Conservation (phyloP, 1,140 invertebrate species). For the Nebria ingens region DNA sequence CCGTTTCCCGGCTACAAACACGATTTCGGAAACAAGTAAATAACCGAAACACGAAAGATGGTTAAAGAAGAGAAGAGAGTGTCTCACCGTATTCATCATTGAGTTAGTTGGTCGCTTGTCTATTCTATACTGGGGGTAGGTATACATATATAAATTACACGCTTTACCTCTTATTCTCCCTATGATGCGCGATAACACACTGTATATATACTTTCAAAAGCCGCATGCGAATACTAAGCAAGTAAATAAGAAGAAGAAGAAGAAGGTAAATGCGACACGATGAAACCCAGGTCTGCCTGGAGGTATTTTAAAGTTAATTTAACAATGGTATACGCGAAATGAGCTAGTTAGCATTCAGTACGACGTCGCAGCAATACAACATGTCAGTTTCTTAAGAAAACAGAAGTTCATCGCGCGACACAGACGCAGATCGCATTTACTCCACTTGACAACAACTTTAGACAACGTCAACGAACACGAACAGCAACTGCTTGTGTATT, state of each 20-base stretch:
- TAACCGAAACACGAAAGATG: neutral
- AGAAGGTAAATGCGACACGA: too few species aligned
- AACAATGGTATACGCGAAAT: constrained; percentile 8
- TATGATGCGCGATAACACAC: neutral
- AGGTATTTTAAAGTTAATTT: constrained; percentile 11
- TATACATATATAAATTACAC: neutral
- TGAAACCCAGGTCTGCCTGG: neutral
- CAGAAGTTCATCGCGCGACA: neutral
- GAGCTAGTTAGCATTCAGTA: constrained; percentile 8
- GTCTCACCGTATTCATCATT: neutral
- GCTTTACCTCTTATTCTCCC: too few species aligned
- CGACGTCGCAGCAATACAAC: neutral
- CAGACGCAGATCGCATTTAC: too few species aligned
- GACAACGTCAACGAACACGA: too few species aligned
- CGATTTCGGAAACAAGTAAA: neutral
- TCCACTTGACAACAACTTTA: too few species aligned
- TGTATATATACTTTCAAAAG: neutral
- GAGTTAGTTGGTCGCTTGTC: neutral
- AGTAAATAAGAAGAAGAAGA: too few species aligned
- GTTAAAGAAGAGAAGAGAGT: neutral
- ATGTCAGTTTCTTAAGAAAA: constrained; percentile 9
- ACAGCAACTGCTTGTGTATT: too few species aligned
- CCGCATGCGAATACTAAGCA: neutral
- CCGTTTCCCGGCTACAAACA: neutral
- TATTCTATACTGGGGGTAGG: neutral